These are phyloP conservation scores for Thymelicus acteon DNA, from an alignment of 2,888 invertebrate species.

Conservation along the genomic window DNA sequence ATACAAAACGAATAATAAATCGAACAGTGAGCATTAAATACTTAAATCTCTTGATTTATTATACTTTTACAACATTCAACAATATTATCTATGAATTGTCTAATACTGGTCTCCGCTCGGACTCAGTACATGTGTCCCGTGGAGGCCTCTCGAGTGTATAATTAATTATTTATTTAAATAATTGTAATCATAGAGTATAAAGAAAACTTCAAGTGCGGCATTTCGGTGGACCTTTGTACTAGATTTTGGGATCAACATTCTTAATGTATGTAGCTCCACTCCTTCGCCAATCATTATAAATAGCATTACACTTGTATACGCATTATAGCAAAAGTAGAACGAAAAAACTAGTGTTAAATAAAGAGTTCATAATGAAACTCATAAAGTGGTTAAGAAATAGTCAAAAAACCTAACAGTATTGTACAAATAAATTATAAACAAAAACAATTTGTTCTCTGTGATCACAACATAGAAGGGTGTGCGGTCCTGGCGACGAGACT, in stretches of 20 bases:
- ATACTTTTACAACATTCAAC: conserved; percentile 57
- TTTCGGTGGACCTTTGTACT: conserved; percentile 60
- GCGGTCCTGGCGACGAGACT: conserved; percentile 47
- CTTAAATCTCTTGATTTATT: conserved; percentile 47
- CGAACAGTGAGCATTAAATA: conserved; percentile 46
- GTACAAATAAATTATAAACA: conserved; percentile 84
- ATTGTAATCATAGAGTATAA: conserved; percentile 31
- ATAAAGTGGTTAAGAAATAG: conserved; percentile 54
- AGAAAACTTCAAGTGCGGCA: conserved; percentile 27
- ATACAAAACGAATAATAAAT: conserved; percentile 43
- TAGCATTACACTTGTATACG: conserved; percentile 39
- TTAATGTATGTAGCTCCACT: conserved; percentile 49
- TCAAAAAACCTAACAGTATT: conserved; percentile 74
- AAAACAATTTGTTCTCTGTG: conserved; percentile 82
- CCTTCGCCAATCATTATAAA: conserved; percentile 41
- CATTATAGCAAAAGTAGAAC: conserved; percentile 49
- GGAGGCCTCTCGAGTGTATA: conserved; percentile 21
- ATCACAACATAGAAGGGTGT: conserved; percentile 72
- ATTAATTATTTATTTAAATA: conserved; percentile 28
- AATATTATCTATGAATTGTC: conserved; percentile 59
- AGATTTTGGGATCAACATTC: conserved; percentile 74
- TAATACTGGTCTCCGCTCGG: conserved; percentile 51
- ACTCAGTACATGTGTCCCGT: conserved; percentile 12
- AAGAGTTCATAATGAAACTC: conserved; percentile 52
- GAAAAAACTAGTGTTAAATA: conserved; percentile 55